Evolutionary conservation across 2,888 invertebrate genomes (phyloP).

Genomic region (Aromia moschata): DNA sequence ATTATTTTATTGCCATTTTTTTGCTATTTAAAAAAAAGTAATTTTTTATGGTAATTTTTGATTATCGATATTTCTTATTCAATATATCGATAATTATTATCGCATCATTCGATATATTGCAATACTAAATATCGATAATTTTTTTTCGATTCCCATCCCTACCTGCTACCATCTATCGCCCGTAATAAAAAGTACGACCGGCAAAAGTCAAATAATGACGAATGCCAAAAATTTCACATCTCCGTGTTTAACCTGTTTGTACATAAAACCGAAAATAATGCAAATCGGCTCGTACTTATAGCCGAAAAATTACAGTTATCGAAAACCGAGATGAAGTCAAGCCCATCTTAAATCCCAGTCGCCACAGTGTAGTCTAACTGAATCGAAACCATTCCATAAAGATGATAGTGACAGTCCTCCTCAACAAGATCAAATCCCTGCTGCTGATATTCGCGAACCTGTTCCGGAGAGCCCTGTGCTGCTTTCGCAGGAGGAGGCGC

Average conservation of each 20-base stretch:
- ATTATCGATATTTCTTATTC: too few relatives aligned
- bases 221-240: conserved; percentile 8
- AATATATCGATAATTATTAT: too few relatives aligned
- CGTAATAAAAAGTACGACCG: too few relatives aligned
- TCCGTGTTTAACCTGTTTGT: conserved; percentile 2
- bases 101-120: too few relatives aligned
- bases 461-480: conserved; percentile 70
- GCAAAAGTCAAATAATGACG: neutral
- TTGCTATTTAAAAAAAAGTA: too few relatives aligned
- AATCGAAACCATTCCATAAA: neutral
- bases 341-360: neutral
- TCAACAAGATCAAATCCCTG: conserved; percentile 66
- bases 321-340: neutral
- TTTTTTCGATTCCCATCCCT: too few relatives aligned
- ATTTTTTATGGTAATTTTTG: too few relatives aligned
- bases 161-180: too few relatives aligned
- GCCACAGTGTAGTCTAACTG: neutral
- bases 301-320: neutral
- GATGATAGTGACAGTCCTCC: conserved; percentile 40
- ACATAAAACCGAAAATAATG: neutral
- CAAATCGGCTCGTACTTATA: neutral
- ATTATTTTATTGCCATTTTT: too few relatives aligned
- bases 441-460: conserved; percentile 66
- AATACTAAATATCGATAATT: too few relatives aligned
- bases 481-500: conserved; percentile 67